Percentiles rank a stretch among this genome's conserved stretches.
phyloP scores from a whole-genome alignment of 2,113 vertebrate species.

The Albula goreensis region DNA sequence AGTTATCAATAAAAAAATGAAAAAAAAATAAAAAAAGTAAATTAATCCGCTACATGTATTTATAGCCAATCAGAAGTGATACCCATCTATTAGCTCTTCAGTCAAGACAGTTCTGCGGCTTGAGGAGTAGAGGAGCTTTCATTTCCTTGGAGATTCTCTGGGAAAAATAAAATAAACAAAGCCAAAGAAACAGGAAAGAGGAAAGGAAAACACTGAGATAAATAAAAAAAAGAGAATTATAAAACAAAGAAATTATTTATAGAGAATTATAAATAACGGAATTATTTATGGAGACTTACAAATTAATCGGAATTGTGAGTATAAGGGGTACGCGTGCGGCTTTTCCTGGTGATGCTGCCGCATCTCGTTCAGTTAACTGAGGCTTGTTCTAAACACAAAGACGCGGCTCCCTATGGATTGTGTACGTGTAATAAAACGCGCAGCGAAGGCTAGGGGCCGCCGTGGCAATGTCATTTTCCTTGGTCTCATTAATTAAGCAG shows the following conservation, averaged over 20 bases:
- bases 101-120: not conserved
- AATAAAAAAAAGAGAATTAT: too few relatives aligned
- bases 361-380: conserved; percentile 10
- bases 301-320: not conserved
- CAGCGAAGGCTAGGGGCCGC: not conserved
- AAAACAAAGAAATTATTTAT: not conserved
- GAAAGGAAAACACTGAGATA: not conserved
- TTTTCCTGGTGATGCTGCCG: not conserved
- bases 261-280: not conserved
- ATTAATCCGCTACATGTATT: too few relatives aligned
- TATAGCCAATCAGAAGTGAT: too few relatives aligned
- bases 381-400: not conserved
- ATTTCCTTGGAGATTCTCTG: not conserved
- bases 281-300: too few relatives aligned
- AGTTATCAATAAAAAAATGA: too few relatives aligned
- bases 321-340: not conserved
- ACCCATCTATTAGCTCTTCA: too few relatives aligned
- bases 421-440: not conserved
- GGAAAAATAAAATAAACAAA: not conserved
- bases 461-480: not conserved
- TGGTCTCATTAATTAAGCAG: not conserved
- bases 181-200: not conserved
- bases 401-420: not conserved
- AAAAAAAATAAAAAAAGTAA: too few relatives aligned
- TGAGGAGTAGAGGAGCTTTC: not conserved